Evolutionary conservation across 2,113 vertebrate genomes (phyloP).

Genomic region (Mellivora capensis): DNA sequence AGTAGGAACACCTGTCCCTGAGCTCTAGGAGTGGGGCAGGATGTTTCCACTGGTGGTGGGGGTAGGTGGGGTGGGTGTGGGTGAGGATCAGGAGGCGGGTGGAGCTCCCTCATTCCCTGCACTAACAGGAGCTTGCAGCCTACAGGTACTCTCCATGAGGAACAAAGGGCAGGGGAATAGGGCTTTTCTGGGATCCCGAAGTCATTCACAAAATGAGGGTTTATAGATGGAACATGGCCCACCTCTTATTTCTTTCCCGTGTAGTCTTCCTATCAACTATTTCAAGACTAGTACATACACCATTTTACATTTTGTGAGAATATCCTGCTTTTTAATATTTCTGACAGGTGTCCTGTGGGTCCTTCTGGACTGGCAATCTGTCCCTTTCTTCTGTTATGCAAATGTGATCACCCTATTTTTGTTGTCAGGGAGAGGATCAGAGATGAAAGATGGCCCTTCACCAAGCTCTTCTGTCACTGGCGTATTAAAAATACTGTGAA

Average conservation of each 20-base stretch:
- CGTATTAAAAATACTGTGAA: conserved; percentile 30
- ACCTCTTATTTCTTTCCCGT: neutral
- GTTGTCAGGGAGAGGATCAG: conserved; percentile 48
- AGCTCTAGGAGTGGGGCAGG: neutral
- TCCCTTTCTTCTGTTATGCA: conserved; percentile 68
- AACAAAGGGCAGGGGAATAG: no score
- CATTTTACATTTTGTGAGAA: conserved; percentile 16
- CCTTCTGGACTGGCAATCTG: conserved; percentile 71
- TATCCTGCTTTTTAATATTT: conserved; percentile 40
- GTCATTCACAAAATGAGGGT: neutral
- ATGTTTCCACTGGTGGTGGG: neutral
- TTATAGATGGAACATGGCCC: neutral
- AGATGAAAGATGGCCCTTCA: conserved; percentile 69
- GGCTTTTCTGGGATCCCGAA: neutral
- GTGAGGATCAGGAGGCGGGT: neutral
- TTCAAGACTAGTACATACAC: neutral
- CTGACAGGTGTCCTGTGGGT: conserved; percentile 65
- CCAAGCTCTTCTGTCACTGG: conserved; percentile 44
- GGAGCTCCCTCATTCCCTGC: neutral
- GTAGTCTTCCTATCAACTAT: neutral
- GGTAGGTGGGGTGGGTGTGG: neutral
- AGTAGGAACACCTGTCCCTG: neutral
- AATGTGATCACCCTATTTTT: conserved; percentile 64
- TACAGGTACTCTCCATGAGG: neutral
- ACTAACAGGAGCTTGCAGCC: neutral